These are phyloP conservation scores for Addax nasomaculatus DNA, from an alignment of 2,113 vertebrate genomes.

Conservation along the genomic window DNA sequence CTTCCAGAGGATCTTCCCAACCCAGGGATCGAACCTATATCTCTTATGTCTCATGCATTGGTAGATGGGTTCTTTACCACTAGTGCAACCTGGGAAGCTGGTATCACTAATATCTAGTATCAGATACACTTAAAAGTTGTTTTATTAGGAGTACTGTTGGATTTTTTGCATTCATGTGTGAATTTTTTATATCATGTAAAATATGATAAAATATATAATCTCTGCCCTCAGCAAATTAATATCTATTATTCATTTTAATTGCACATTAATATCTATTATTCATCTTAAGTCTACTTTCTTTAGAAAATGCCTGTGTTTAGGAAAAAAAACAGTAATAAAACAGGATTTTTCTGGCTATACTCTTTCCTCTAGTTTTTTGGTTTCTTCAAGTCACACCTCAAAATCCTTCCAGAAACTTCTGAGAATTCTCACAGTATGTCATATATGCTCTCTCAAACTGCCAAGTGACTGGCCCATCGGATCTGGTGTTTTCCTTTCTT, in stretches of 20 bases:
- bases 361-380: neutral
- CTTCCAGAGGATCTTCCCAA: neutral
- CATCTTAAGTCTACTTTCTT: neutral
- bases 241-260: neutral
- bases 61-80: neutral
- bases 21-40: neutral
- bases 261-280: neutral
- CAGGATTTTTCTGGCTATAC: neutral
- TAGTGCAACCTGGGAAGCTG: neutral
- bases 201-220: neutral
- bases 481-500: neutral
- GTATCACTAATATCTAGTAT: neutral
- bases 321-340: neutral
- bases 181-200: neutral
- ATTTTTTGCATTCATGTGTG: neutral
- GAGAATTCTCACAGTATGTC: neutral
- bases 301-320: neutral
- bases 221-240: neutral
- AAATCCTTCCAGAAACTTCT: neutral
- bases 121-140: neutral
- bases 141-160: neutral
- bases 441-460: neutral
- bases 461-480: neutral
- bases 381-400: neutral
- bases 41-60: neutral